Evolutionary conservation across 2,113 vertebrate species (phyloP).

Genomic region (Passer montanus): DNA sequence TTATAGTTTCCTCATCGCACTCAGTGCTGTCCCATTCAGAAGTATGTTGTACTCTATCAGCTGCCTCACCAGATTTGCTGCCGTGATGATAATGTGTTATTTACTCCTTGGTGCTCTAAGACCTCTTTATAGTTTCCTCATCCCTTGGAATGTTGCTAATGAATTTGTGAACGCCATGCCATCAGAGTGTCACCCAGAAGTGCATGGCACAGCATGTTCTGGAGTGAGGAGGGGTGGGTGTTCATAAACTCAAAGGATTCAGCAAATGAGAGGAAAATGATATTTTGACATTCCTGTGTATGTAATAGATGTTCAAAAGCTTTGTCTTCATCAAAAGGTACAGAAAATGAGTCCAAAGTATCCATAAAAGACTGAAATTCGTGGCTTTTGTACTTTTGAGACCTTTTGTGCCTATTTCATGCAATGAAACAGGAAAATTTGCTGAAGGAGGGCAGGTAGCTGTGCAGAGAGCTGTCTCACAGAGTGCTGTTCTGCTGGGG

Average conservation of each 20-base stretch:
- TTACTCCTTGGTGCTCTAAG: background rate
- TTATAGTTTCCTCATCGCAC: background rate
- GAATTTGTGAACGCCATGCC: background rate
- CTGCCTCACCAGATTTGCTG: background rate
- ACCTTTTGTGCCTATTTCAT: background rate
- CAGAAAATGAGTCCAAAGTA: conserved; percentile 13
- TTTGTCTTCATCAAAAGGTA: background rate
- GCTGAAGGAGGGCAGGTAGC: too few species aligned
- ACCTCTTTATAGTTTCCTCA: background rate
- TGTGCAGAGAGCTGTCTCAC: background rate
- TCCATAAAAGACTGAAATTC: background rate
- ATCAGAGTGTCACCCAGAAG: background rate
- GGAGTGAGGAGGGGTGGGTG: conserved; percentile 14
- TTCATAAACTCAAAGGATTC: conserved; percentile 15
- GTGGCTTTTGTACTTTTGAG: background rate
- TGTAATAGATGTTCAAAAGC: background rate
- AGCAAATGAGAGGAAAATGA: conserved; percentile 34
- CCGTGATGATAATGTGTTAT: background rate
- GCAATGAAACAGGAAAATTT: background rate
- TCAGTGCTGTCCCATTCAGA: background rate
- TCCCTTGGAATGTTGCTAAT: background rate
- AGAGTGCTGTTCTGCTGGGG: background rate
- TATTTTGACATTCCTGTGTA: conserved; percentile 40
- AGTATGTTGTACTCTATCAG: background rate
- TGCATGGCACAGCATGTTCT: conserved; percentile 21